Percentiles rank a stretch among this genome's conserved stretches.
Evolutionary conservation across 2,888 invertebrate genomes (phyloP).

Genomic region (Atethmia centrago): DNA sequence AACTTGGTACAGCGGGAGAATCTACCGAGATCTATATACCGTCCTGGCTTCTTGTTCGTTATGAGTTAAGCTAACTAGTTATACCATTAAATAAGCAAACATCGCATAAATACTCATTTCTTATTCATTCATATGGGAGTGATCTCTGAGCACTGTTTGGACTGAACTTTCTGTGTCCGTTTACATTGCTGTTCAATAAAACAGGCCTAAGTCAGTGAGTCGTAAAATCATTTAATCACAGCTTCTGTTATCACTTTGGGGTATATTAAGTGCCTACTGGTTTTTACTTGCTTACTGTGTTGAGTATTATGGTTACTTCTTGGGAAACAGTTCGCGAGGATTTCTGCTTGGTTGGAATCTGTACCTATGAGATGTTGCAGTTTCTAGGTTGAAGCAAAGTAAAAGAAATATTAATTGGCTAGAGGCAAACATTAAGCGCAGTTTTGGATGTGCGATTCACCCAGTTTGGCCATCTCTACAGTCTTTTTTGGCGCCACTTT

Average conservation of each 20-base stretch:
- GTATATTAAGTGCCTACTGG: conserved; percentile 14
- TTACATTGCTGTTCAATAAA: conserved; percentile 28
- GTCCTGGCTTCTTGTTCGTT: no score
- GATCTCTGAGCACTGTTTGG: background rate
- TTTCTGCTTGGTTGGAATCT: background rate
- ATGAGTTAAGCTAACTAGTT: no score
- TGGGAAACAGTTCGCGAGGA: background rate
- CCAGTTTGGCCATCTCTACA: no score
- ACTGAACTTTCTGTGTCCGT: conserved; percentile 20
- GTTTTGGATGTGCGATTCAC: background rate
- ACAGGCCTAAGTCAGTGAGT: conserved; percentile 38
- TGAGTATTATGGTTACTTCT: background rate
- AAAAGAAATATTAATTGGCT: background rate
- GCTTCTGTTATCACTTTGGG: conserved; percentile 43
- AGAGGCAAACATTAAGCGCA: no score
- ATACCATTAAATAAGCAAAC: no score
- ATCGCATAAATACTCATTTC: no score
- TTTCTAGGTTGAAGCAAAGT: background rate
- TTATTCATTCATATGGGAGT: no score
- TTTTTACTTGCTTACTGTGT: background rate
- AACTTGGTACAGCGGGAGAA: no score
- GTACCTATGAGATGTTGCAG: background rate
- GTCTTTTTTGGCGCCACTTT: no score
- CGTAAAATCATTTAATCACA: conserved; percentile 59
- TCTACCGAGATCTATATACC: no score